Percentiles rank a stretch among this genome's conserved stretches.
Evolutionary conservation across 2,113 vertebrate genomes (phyloP).

Genomic region (Bambusicola thoracicus): DNA sequence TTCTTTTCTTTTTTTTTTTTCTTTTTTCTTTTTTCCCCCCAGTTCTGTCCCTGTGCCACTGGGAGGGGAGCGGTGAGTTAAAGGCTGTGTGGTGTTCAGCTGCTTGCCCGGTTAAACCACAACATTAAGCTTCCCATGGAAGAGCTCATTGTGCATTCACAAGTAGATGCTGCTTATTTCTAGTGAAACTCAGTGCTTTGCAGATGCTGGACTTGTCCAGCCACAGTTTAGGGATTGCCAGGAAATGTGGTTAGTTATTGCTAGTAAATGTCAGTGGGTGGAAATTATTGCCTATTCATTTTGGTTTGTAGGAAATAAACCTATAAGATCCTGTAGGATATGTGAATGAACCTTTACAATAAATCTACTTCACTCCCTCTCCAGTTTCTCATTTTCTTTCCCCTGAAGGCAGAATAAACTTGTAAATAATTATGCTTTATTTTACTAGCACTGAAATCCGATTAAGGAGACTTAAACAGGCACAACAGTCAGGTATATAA

Average conservation of each 20-base stretch:
- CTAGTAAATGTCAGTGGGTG: neutral
- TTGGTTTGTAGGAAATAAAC: neutral
- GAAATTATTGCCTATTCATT: neutral
- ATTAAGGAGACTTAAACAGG: neutral
- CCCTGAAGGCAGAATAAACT: neutral
- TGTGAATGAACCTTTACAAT: neutral
- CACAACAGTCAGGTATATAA: neutral
- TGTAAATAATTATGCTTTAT: neutral
- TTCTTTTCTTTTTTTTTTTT: too few species aligned
- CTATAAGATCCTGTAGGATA: neutral
- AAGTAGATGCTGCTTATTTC: neutral
- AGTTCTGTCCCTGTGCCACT: too few species aligned
- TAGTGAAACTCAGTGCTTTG: neutral
- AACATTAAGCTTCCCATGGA: neutral
- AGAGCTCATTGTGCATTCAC: neutral
- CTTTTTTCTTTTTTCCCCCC: too few species aligned
- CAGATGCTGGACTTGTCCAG: neutral
- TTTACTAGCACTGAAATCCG: neutral
- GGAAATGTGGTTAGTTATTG: neutral
- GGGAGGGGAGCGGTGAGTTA: too few species aligned
- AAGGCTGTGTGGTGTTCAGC: too few species aligned
- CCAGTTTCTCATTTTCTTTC: conserved; percentile 16
- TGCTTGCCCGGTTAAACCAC: too few species aligned
- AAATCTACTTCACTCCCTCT: neutral
- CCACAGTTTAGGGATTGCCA: neutral